Evolutionary conservation across 2,888 invertebrate species (phyloP).

Genomic region (Beris morrisii): DNA sequence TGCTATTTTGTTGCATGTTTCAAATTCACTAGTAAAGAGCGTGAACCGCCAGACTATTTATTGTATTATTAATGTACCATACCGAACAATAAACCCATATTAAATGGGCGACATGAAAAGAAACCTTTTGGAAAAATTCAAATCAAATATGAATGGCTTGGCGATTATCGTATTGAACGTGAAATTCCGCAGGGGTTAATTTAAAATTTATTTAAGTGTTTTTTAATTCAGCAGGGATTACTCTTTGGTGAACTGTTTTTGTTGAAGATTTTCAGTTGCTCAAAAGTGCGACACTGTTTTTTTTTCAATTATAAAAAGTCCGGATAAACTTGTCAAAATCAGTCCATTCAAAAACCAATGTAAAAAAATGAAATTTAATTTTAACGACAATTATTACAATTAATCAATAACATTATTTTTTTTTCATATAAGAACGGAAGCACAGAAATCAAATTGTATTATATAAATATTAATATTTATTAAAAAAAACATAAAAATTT

Average conservation of each 20-base stretch:
- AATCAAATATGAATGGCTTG: slow-evolving; percentile 19
- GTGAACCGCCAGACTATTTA: no score
- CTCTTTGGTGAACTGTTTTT: no score
- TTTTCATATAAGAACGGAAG: not conserved
- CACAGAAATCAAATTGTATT: slow-evolving; percentile 6
- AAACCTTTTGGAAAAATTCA: slow-evolving; percentile 20
- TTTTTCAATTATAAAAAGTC: not conserved
- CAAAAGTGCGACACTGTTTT: no score
- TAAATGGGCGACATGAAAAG: slow-evolving; percentile 14
- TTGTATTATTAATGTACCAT: no score
- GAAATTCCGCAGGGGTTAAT: slow-evolving; percentile 22
- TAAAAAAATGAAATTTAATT: not conserved
- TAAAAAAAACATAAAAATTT: slow-evolving; percentile 1
- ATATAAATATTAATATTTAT: not conserved
- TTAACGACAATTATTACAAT: not conserved
- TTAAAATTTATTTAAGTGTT: slow-evolving; percentile 16
- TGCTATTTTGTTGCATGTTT: no score
- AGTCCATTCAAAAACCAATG: not conserved
- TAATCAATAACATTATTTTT: slow-evolving; percentile 1
- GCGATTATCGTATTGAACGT: slow-evolving; percentile 21
- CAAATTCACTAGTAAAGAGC: no score
- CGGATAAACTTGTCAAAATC: not conserved
- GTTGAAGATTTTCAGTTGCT: no score
- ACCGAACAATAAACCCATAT: no score
- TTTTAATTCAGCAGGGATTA: not conserved